Conservation (phyloP, 2,113 vertebrate species). For the Pristiophorus japonicus region DNA sequence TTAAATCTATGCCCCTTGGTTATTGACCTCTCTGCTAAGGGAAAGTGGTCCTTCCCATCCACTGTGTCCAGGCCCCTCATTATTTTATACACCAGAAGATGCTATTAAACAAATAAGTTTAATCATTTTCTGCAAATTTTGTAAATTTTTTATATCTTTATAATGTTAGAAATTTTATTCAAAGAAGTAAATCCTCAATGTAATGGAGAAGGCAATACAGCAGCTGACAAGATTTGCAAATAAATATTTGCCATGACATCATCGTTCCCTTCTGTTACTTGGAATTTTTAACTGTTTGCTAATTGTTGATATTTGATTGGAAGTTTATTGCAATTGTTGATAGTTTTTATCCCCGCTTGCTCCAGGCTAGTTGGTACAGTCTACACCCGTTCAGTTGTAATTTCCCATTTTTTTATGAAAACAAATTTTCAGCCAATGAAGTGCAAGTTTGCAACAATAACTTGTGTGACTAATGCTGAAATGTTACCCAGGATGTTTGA, state of each 20-base stretch:
- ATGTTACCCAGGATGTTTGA: neutral
- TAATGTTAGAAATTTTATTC: neutral
- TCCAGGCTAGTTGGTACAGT: neutral
- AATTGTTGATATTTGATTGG: neutral
- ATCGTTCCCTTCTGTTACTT: neutral
- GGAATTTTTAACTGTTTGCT: neutral
- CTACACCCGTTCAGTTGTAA: neutral
- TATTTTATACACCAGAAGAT: no score
- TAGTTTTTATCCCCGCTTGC: neutral
- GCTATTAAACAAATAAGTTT: neutral
- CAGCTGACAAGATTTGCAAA: neutral
- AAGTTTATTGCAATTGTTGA: neutral
- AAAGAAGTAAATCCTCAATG: neutral
- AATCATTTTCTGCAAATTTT: neutral
- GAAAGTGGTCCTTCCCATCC: no score
- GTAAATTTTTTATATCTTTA: neutral
- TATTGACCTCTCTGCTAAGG: no score
- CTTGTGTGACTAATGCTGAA: neutral
- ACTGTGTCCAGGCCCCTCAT: no score
- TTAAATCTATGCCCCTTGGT: no score
- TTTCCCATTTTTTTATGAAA: neutral
- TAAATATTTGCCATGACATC: neutral
- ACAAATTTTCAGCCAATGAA: neutral
- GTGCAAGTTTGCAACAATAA: neutral
- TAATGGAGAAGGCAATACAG: neutral